A percentile compares a stretch with the other conserved stretches of the same genome.
Conservation (phyloP, 2,888 invertebrate genomes). For the Morpho helenor region DNA sequence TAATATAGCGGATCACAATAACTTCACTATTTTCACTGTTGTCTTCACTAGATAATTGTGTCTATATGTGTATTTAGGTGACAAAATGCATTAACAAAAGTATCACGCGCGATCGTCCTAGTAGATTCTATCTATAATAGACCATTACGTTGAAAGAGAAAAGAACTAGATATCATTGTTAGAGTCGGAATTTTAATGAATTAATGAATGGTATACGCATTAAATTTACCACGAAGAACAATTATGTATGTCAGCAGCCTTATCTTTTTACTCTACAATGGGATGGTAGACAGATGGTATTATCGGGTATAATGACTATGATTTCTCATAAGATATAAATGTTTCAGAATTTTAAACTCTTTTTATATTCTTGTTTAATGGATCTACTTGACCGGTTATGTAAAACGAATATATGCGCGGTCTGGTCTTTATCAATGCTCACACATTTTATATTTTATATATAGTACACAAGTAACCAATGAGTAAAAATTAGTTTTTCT, state of each 20-base stretch:
- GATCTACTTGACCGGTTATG: too few species aligned
- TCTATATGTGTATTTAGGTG: too few species aligned
- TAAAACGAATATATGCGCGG: too few species aligned
- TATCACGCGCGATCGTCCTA: neutral
- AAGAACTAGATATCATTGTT: neutral
- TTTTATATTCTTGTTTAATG: neutral
- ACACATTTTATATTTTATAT: too few species aligned
- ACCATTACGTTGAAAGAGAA: neutral
- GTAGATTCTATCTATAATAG: neutral
- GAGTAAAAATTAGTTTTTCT: too few species aligned
- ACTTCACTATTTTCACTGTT: too few species aligned
- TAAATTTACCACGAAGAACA: neutral
- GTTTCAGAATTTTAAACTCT: neutral
- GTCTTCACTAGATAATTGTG: too few species aligned
- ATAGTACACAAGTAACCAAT: too few species aligned
- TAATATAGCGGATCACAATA: too few species aligned
- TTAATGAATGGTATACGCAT: neutral
- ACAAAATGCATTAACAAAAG: neutral
- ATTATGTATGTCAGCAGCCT: neutral
- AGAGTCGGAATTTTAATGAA: neutral
- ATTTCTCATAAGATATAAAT: slow-evolving; percentile 6
- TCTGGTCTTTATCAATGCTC: too few species aligned
- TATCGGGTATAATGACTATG: slow-evolving; percentile 3
- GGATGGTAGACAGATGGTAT: neutral
- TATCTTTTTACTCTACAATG: slow-evolving; percentile 2